These are phyloP conservation scores for Tetraneura akinire DNA, from an alignment of 1,140 invertebrate species.

Conservation along the genomic window DNA sequence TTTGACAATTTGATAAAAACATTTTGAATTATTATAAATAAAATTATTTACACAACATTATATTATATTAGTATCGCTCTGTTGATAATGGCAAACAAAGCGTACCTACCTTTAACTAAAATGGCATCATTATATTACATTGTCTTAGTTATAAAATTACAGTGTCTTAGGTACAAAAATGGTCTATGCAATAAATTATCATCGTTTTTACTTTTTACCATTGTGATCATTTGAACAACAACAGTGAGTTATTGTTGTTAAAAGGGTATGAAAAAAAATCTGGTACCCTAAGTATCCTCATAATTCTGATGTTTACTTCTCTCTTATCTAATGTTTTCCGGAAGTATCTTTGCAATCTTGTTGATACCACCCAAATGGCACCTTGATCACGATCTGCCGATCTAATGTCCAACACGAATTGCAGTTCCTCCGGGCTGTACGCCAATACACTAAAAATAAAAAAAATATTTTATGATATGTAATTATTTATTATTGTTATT, in stretches of 20 bases:
- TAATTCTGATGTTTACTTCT: slow-evolving; percentile 68
- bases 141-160: no score
- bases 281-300: slow-evolving; percentile 60
- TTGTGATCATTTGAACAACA: slow-evolving; percentile 37
- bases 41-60: slow-evolving; percentile 20
- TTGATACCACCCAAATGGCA: slow-evolving; percentile 70
- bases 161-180: neutral
- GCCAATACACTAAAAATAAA: slow-evolving; percentile 66
- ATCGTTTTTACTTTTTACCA: neutral
- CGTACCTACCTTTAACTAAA: neutral
- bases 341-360: slow-evolving; percentile 79
- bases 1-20: neutral
- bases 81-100: neutral
- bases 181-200: slow-evolving; percentile 21
- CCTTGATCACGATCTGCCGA: slow-evolving; percentile 68
- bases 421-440: slow-evolving; percentile 69
- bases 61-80: neutral
- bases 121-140: neutral
- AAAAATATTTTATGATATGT: neutral
- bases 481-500: no score
- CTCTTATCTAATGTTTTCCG: slow-evolving; percentile 63
- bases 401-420: slow-evolving; percentile 74
- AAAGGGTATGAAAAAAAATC: slow-evolving; percentile 36
- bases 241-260: slow-evolving; percentile 38
- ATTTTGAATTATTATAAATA: neutral